Percentiles rank a stretch among this genome's conserved stretches.
Conservation (phyloP, 2,113 vertebrate species). For the Malurus alboscapulatus region DNA sequence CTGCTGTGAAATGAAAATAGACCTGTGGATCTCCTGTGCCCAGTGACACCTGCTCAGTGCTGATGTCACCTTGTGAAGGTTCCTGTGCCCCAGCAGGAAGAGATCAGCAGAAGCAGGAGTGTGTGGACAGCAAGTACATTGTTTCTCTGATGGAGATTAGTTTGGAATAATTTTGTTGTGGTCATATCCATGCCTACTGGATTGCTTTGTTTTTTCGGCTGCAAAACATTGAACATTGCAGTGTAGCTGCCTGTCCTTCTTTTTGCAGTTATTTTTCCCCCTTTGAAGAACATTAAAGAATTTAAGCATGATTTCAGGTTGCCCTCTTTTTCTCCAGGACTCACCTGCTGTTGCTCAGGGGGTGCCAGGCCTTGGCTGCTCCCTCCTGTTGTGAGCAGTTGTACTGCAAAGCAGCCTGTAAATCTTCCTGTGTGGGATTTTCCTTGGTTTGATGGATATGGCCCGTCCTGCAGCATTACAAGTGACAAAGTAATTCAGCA, state of each 20-base stretch:
- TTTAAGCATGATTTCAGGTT: background rate
- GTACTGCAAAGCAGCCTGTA: background rate
- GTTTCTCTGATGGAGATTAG: background rate
- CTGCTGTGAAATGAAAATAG: background rate
- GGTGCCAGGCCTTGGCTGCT: background rate
- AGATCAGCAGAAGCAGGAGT: background rate
- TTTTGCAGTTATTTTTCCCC: background rate
- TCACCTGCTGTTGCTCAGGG: background rate
- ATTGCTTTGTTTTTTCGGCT: background rate
- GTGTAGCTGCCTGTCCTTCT: background rate
- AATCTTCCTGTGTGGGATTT: background rate
- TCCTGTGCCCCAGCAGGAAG: background rate
- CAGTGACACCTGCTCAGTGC: background rate
- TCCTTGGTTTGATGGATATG: background rate
- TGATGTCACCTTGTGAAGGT: background rate
- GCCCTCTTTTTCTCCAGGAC: background rate
- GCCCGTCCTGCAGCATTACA: background rate
- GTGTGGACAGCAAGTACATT: background rate
- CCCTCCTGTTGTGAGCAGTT: background rate
- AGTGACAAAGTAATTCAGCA: background rate
- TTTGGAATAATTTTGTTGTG: background rate
- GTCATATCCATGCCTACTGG: background rate
- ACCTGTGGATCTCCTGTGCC: background rate
- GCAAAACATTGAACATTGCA: background rate
- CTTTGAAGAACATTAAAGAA: background rate